Percentiles rank a stretch among this genome's conserved stretches.
Conservation (phyloP, 1,140 invertebrate genomes). For the Drosophila pseudoobscura region DNA sequence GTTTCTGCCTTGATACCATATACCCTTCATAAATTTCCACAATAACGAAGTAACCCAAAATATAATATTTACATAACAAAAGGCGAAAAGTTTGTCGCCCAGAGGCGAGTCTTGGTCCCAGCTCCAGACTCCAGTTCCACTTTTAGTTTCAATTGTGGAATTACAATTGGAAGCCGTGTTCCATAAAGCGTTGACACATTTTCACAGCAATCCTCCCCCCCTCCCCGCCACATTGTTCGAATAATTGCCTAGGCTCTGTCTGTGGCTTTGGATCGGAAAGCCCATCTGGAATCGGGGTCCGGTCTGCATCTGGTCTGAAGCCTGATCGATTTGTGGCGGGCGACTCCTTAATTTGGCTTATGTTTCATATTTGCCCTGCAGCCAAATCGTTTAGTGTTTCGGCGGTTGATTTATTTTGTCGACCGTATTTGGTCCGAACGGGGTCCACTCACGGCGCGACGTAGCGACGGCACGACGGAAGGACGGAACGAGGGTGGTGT, state of each 20-base stretch:
- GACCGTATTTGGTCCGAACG: constrained; percentile 51
- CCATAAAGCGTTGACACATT: constrained; percentile 38
- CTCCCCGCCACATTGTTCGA: constrained; percentile 17
- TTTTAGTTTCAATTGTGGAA: constrained; percentile 44
- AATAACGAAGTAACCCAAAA: constrained; percentile 8
- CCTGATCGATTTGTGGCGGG: constrained; percentile 70
- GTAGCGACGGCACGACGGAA: too few relatives aligned
- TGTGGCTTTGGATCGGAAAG: neutral
- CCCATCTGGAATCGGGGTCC: neutral
- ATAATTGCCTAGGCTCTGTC: constrained; percentile 15
- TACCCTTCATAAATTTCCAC: constrained; percentile 7
- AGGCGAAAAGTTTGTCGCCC: constrained; percentile 65
- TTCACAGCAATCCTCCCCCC: neutral
- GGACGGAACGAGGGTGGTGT: constrained; percentile 20
- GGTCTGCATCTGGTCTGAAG: neutral
- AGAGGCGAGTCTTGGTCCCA: constrained; percentile 44
- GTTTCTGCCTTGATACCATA: neutral
- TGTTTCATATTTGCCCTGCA: constrained; percentile 57
- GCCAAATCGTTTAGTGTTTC: constrained; percentile 59
- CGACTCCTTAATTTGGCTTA: constrained; percentile 53
- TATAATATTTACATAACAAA: constrained; percentile 67
- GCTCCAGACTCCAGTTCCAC: constrained; percentile 20
- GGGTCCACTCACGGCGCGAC: constrained; percentile 39
- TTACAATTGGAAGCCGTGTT: constrained; percentile 4
- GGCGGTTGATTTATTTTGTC: constrained; percentile 53